Percentiles rank a stretch among this genome's conserved stretches.
Evolutionary conservation across 2,113 vertebrate genomes (phyloP).

Genomic region (Peromyscus maniculatus): DNA sequence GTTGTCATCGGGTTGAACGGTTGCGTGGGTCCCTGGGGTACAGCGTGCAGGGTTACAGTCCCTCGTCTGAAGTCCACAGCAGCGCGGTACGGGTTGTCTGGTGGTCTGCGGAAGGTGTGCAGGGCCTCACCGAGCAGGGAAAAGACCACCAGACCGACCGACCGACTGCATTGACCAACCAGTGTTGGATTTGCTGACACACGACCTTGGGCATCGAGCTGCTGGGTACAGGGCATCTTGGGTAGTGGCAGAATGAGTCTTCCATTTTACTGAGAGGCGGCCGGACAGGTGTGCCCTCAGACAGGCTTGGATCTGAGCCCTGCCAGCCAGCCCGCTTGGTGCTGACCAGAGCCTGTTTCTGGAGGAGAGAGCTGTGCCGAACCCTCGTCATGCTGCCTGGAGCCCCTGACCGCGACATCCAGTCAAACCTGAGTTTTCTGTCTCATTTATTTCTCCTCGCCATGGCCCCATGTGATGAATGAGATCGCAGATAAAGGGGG

Average conservation of each 20-base stretch:
- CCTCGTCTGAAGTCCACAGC: background rate
- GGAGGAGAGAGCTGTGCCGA: background rate
- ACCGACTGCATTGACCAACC: background rate
- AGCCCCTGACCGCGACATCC: background rate
- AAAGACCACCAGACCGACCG: fast-evolving
- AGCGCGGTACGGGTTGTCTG: background rate
- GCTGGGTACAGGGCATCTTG: background rate
- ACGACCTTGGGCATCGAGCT: fast-evolving
- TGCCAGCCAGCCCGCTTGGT: fast-evolving
- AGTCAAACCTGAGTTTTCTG: background rate
- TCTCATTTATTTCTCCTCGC: background rate
- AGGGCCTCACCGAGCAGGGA: background rate
- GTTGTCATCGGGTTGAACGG: too few relatives aligned
- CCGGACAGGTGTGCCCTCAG: background rate
- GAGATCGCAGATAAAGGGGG: background rate
- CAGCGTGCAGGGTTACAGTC: background rate
- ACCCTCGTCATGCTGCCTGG: background rate
- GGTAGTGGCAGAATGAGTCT: background rate
- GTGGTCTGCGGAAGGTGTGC: background rate
- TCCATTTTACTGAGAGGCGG: background rate
- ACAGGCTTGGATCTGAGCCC: background rate
- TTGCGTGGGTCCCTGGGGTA: fast-evolving
- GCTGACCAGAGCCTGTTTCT: background rate
- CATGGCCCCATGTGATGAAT: background rate
- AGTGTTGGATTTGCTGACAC: fast-evolving